Base-by-base conservation (phyloP, 2,113 vertebrate species). In the Choloepus hoffmanni region DNA sequence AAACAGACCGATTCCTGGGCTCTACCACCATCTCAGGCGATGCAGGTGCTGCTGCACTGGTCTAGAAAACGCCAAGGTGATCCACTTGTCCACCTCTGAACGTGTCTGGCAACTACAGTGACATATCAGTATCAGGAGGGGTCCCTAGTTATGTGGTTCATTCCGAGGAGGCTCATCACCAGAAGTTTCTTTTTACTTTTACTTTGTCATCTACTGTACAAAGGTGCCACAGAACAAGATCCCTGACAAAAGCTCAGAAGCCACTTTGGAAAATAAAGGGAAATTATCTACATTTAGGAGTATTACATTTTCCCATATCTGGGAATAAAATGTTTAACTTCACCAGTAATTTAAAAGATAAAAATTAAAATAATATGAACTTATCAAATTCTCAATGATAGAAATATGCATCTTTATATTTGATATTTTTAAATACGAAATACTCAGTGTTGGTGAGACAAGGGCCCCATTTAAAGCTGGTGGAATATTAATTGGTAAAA, bases 81-180 rank as follows among this genome's bases (percentile, higher is more conserved):
- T 48, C 24, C 28, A 72, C n/a, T 16, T 26, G 5, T 40, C 67
- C 30, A 63, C n/a, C 19, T 28, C 24, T 63, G 62, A 63, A 63
- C 62, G 3, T 10, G 74, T n/a, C 55, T 63, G 7, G 12, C 26
- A 45, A 13, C 13, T 13, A 24, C 24, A 77, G 28, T 21, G 48
- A n/a, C 33, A 55, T 43, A 53, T 23, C 16, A 18, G 45, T 10
- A 0, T 55, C 21, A 53, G 2, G 21, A 92, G 36, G 48, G 12
- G 10, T 10, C 4, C 11, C 45, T 5, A 14, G 36, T 40, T 50
- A 48, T 7, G 5, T 2, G 62, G 28, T 15, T 84, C 70, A 43
- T 67, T 21, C 65, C 2, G 43, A 33, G 14, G 33, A 60, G 12
- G 15, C 2, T 85, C 18, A 14, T 19, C 1, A 0, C 26, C 28